Conservation (phyloP, 2,797 vertebrate species). For the Melanotaenia parkinsoni region DNA sequence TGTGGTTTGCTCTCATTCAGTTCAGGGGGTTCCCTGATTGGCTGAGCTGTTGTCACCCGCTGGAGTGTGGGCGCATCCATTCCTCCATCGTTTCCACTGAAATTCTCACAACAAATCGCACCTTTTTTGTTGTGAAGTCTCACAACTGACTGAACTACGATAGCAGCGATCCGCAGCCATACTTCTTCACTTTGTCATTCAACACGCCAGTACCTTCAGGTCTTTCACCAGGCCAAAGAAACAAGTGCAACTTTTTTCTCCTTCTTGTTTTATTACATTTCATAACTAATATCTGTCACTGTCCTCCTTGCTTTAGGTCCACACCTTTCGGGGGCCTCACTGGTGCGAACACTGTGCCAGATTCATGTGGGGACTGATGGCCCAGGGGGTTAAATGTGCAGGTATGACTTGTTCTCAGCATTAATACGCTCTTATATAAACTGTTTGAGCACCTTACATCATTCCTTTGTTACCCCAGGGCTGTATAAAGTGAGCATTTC, state of each 20-base stretch:
- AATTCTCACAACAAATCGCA: slow-evolving; percentile 60
- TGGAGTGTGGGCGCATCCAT: slow-evolving; percentile 44
- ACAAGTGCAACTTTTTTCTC: slow-evolving; percentile 10
- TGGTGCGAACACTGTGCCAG: slow-evolving; percentile 99
- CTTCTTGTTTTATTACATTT: slow-evolving; percentile 4
- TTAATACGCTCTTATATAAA: slow-evolving; percentile 33
- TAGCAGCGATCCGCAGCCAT: slow-evolving; percentile 32
- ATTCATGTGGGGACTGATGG: slow-evolving; percentile 99
- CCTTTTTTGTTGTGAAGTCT: slow-evolving; percentile 42
- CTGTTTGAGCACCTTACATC: slow-evolving; percentile 1
- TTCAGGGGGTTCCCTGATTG: slow-evolving; percentile 70
- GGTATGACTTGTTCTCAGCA: slow-evolving; percentile 78
- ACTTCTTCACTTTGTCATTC: slow-evolving; percentile 51
- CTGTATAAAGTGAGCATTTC: slow-evolving; percentile 44
- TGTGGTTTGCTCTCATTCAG: slow-evolving; percentile 30
- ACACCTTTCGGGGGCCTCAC: slow-evolving; percentile 97
- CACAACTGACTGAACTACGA: slow-evolving; percentile 35
- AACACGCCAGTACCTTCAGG: slow-evolving; percentile 14
- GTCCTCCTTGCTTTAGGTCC: slow-evolving; percentile 87
- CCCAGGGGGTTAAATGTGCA: slow-evolving; percentile 99
- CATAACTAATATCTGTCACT: slow-evolving; percentile 49
- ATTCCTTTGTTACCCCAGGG: not conserved
- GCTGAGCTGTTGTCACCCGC: slow-evolving; percentile 79
- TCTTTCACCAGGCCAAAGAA: slow-evolving; percentile 7
- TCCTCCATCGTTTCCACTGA: slow-evolving; percentile 42